Percentiles rank a stretch among this genome's conserved stretches.
These are phyloP conservation scores for Aphrocallistes beatrix DNA, from an alignment of 37 sponge, comb jelly and placozoan species.

Conservation along the genomic window DNA sequence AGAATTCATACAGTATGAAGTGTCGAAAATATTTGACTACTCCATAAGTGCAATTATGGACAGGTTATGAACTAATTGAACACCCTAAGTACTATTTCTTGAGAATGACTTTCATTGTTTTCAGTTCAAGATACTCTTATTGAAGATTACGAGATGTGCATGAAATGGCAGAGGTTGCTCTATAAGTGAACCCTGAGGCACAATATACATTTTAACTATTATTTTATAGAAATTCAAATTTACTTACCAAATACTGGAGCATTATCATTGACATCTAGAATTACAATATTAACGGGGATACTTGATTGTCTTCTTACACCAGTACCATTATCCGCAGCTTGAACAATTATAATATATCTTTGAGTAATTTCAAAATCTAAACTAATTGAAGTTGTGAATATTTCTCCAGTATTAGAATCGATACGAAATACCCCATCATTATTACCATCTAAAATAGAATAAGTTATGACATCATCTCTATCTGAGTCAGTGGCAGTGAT, in stretches of 20 bases:
- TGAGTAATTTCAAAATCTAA: neutral
- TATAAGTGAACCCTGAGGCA: no score
- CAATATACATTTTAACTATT: no score
- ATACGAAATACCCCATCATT: constrained; percentile 2
- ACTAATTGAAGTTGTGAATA: neutral
- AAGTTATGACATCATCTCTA: neutral
- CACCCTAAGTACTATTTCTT: no score
- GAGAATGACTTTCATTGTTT: no score
- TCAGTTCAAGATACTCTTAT: no score
- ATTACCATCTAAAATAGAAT: neutral
- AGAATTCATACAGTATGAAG: no score
- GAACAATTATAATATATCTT: neutral
- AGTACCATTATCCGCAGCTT: neutral
- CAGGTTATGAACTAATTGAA: no score
- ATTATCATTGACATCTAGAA: constrained; percentile 25
- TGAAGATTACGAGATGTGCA: no score
- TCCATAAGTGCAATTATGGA: no score
- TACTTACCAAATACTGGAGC: constrained; percentile 11
- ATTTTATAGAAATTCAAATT: no score
- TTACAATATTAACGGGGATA: neutral
- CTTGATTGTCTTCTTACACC: neutral
- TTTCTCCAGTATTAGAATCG: neutral
- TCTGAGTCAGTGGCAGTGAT: neutral
- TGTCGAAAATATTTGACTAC: no score
- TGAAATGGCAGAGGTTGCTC: no score